phyloP scores from a whole-genome alignment of 2,888 invertebrate genomes.

The Epinotia ramella region DNA sequence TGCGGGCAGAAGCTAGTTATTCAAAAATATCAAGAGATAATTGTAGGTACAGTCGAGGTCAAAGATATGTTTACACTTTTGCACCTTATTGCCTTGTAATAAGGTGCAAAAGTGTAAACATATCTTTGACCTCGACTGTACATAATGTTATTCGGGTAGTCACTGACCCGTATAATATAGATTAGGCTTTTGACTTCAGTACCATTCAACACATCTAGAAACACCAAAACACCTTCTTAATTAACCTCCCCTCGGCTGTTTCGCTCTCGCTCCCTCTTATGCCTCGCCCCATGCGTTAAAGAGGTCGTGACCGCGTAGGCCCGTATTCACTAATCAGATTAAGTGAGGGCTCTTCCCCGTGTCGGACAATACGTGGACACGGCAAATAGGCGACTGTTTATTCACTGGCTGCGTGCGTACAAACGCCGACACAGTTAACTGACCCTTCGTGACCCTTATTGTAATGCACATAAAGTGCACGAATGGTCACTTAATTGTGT shows the following conservation, averaged over 20 bases:
- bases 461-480: too few relatives aligned
- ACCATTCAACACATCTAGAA: neutral
- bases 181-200: neutral
- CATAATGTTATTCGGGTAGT: too few relatives aligned
- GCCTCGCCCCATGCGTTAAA: slow-evolving; percentile 14
- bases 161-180: neutral
- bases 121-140: too few relatives aligned
- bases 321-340: slow-evolving; percentile 52
- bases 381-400: slow-evolving; percentile 38
- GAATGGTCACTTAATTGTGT: too few relatives aligned
- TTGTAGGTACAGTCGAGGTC: too few relatives aligned
- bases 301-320: slow-evolving; percentile 47
- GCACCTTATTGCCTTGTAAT: too few relatives aligned
- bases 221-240: slow-evolving; percentile 3
- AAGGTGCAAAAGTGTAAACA: too few relatives aligned
- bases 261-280: slow-evolving; percentile 29
- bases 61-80: too few relatives aligned
- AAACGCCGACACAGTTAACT: too few relatives aligned
- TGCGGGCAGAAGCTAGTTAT: too few relatives aligned
- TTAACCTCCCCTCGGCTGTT: neutral
- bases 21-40: too few relatives aligned
- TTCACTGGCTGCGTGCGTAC: slow-evolving; percentile 5
- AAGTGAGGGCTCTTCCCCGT: slow-evolving; percentile 48
- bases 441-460: too few relatives aligned
- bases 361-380: slow-evolving; percentile 46